phyloP scores from a whole-genome alignment of 2,797 vertebrate genomes.

The Siniperca scherzeri region DNA sequence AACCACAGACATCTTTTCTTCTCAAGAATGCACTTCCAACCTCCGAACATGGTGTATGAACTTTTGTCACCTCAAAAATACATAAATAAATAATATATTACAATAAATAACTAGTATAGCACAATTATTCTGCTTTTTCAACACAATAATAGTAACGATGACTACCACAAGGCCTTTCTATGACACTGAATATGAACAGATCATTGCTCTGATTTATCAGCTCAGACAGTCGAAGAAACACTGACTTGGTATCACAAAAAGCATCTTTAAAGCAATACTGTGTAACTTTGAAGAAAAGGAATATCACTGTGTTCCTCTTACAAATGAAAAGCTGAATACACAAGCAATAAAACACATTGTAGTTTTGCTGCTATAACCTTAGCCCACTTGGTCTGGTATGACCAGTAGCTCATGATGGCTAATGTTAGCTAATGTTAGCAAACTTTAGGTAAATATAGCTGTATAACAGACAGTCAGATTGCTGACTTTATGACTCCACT shows the following conservation, averaged over 20 bases:
- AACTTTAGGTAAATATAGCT: no score
- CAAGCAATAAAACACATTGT: no score
- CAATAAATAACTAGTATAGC: conserved; percentile 77
- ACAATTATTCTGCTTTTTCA: conserved; percentile 51
- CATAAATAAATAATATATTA: conserved; percentile 75
- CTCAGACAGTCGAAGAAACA: conserved; percentile 3
- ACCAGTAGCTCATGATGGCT: no score
- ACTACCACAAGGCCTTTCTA: conserved; percentile 26
- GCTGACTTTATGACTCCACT: no score
- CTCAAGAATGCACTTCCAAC: conserved; percentile 39
- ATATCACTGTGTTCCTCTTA: no score
- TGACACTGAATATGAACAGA: conserved; percentile 50
- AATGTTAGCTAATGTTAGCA: no score
- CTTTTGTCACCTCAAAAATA: conserved; percentile 51
- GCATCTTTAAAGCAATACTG: no score
- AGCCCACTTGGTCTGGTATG: no score
- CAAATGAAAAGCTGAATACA: no score
- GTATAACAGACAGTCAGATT: no score
- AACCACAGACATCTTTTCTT: not conserved
- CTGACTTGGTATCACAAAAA: not conserved
- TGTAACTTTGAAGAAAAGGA: no score
- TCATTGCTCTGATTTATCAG: conserved; percentile 16
- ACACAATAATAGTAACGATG: conserved; percentile 47
- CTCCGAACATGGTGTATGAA: conserved; percentile 65
- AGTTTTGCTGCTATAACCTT: no score